Evolutionary conservation across 2,113 vertebrate genomes (phyloP).

Genomic region (Ophthalmolycus amberensis): DNA sequence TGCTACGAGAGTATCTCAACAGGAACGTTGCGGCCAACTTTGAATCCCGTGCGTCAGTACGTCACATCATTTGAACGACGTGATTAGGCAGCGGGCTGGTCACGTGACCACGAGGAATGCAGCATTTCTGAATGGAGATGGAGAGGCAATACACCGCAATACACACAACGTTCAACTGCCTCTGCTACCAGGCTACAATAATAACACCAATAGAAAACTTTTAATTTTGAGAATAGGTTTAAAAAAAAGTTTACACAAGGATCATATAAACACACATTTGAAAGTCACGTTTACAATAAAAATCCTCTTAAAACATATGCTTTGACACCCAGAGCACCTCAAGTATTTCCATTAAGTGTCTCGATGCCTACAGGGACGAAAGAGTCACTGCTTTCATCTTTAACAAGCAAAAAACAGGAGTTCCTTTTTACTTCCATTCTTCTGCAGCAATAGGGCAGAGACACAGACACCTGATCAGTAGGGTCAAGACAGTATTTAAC

Average conservation of each 20-base stretch:
- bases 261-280: neutral
- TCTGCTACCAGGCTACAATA: too few relatives aligned
- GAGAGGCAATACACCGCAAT: neutral
- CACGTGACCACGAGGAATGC: slow-evolving; percentile 57
- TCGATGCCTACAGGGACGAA: neutral
- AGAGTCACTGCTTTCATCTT: neutral
- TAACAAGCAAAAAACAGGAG: neutral
- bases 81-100: slow-evolving; percentile 53
- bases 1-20: too few relatives aligned
- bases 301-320: neutral
- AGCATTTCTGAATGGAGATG: neutral
- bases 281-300: neutral
- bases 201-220: too few relatives aligned
- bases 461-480: slow-evolving; percentile 8
- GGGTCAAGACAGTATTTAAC: slow-evolving; percentile 11
- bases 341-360: neutral
- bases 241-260: neutral
- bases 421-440: neutral
- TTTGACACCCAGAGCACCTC: neutral
- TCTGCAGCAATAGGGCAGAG: neutral
- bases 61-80: slow-evolving; percentile 44
- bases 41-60: slow-evolving; percentile 73
- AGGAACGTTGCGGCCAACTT: slow-evolving; percentile 70
- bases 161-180: neutral
- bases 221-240: neutral